phyloP scores from a whole-genome alignment of 23 tunicate species.

The Aplidium turbinatum region DNA sequence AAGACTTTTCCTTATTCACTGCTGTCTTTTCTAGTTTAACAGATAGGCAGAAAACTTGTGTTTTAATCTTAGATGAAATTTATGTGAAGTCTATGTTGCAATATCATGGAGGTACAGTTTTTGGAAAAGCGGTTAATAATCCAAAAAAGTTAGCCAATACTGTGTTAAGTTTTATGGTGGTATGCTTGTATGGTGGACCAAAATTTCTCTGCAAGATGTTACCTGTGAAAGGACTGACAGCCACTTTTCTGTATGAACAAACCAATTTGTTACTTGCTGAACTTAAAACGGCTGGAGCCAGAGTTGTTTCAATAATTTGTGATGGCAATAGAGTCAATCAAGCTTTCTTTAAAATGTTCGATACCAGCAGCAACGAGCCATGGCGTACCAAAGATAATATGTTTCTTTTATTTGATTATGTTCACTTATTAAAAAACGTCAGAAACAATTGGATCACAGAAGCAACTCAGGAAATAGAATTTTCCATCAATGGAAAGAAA shows the following conservation, averaged over 20 bases:
- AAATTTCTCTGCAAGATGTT: background rate
- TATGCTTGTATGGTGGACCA: background rate
- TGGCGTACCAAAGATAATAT: constrained; percentile 13
- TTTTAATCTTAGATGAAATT: constrained; percentile 15
- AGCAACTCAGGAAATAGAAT: background rate
- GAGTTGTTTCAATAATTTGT: constrained; percentile 17
- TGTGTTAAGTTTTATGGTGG: constrained; percentile 8
- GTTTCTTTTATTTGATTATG: constrained; percentile 24
- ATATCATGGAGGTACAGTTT: constrained; percentile 17
- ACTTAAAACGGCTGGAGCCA: constrained; percentile 6
- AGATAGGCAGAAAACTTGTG: constrained; percentile 1
- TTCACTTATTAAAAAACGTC: constrained; percentile 17
- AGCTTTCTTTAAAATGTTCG: constrained; percentile 14
- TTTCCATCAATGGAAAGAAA: constrained; percentile 7
- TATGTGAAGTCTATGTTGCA: constrained; percentile 22
- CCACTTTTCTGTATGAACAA: constrained; percentile 3
- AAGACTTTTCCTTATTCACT: background rate
- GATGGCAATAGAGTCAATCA: constrained; percentile 30
- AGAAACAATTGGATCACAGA: constrained; percentile 16
- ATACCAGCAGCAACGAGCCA: constrained; percentile 7
- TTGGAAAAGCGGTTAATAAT: constrained; percentile 11
- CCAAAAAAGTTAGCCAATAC: constrained; percentile 17
- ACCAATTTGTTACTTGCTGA: background rate
- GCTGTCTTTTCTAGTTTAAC: background rate
- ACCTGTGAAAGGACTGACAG: constrained; percentile 6